These are phyloP conservation scores for Thera britannica DNA, from an alignment of 2,888 invertebrate species.

Conservation along the genomic window DNA sequence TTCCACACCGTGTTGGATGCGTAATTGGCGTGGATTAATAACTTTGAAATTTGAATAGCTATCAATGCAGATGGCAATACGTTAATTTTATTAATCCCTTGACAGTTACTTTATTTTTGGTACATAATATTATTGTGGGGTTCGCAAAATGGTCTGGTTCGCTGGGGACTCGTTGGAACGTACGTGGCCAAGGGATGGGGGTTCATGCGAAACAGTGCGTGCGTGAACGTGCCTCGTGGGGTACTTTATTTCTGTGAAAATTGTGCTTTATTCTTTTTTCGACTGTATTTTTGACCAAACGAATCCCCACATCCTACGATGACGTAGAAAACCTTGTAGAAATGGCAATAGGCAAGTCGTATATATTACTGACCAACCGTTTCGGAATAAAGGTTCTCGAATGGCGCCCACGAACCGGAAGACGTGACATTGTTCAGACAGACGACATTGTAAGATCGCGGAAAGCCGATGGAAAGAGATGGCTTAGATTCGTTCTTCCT, in stretches of 20 bases:
- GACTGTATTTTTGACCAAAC: background rate
- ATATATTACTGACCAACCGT: too few relatives aligned
- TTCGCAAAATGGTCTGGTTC: constrained; percentile 30
- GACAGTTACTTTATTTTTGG: constrained; percentile 33
- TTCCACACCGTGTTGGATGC: constrained; percentile 18
- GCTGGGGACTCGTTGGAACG: constrained; percentile 34
- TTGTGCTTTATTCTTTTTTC: constrained; percentile 14
- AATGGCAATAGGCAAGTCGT: too few relatives aligned
- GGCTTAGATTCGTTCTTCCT: too few relatives aligned
- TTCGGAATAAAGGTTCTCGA: too few relatives aligned
- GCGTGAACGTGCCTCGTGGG: constrained; percentile 22
- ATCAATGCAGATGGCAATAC: constrained; percentile 37
- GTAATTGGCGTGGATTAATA: constrained; percentile 24
- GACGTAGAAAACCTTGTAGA: too few relatives aligned
- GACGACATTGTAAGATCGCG: too few relatives aligned
- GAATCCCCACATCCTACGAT: too few relatives aligned
- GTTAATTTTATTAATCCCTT: constrained; percentile 40
- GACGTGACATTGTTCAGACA: too few relatives aligned
- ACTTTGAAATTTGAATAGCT: constrained; percentile 21
- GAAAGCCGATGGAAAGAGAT: too few relatives aligned
- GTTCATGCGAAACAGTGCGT: constrained; percentile 23
- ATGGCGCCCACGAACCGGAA: too few relatives aligned
- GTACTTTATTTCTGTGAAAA: constrained; percentile 22
- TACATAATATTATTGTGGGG: constrained; percentile 38
- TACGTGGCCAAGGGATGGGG: constrained; percentile 25